Conservation (phyloP, 2,888 invertebrate genomes). For the Noctua janthina region DNA sequence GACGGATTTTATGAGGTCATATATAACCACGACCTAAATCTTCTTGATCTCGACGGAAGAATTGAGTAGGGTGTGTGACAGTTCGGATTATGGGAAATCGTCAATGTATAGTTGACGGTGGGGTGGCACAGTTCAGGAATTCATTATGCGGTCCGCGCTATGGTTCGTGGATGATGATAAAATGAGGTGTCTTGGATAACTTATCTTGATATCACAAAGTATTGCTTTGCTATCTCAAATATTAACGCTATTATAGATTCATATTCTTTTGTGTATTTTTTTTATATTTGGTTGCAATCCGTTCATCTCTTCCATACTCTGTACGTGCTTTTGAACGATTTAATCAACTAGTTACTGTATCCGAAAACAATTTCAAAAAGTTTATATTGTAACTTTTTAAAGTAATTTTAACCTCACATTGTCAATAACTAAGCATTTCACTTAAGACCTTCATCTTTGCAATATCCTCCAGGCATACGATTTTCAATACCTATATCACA, state of each 20-base stretch:
- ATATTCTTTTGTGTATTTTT: neutral
- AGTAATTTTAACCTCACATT: neutral
- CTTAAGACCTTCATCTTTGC: neutral
- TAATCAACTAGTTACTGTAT: neutral
- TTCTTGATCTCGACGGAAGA: slow-evolving; percentile 72
- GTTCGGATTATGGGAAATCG: slow-evolving; percentile 71
- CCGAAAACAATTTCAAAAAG: neutral
- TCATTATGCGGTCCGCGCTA: slow-evolving; percentile 41
- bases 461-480: neutral
- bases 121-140: slow-evolving; percentile 43
- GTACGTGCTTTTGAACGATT: neutral
- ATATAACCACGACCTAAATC: slow-evolving; percentile 75
- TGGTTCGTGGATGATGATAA: neutral
- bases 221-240: neutral
- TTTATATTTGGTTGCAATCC: neutral
- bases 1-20: slow-evolving; percentile 71
- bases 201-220: neutral
- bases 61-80: slow-evolving; percentile 76
- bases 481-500: slow-evolving; percentile 12
- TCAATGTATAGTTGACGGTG: slow-evolving; percentile 63
- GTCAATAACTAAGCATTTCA: neutral
- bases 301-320: neutral
- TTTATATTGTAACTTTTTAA: neutral
- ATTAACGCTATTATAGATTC: neutral
- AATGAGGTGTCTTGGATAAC: slow-evolving; percentile 13